These are phyloP conservation scores for Erinaceus europaeus DNA, from an alignment of 2,113 vertebrate genomes.

Conservation along the genomic window DNA sequence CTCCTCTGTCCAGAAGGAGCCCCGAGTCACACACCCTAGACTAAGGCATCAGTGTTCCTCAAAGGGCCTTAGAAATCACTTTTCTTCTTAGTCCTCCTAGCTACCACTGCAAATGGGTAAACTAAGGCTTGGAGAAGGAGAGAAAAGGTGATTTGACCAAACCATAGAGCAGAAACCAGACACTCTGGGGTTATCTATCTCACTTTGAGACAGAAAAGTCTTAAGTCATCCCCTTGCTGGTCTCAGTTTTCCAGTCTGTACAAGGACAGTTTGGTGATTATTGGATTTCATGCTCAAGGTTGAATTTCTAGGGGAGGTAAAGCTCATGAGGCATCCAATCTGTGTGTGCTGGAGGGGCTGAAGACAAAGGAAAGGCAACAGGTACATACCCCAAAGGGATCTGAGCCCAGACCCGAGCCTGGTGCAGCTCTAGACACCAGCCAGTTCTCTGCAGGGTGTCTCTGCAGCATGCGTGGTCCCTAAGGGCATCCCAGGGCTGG, in stretches of 20 bases:
- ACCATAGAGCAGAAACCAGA: neutral
- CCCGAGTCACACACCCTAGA: rapidly evolving
- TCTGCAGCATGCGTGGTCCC: no score
- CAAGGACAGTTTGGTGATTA: neutral
- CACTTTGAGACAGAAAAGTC: neutral
- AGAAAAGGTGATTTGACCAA: neutral
- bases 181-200: neutral
- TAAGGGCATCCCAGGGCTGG: neutral
- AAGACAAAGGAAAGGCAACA: no score
- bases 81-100: neutral
- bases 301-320: neutral
- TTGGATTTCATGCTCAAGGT: neutral
- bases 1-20: neutral
- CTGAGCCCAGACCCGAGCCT: neutral
- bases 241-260: neutral
- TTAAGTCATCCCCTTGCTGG: neutral
- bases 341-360: neutral
- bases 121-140: neutral
- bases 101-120: neutral
- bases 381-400: neutral
- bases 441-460: neutral
- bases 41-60: neutral
- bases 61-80: neutral
- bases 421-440: neutral
- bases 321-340: neutral